Conservation (phyloP, 2,113 vertebrate species). For the Megaleporinus macrocephalus region DNA sequence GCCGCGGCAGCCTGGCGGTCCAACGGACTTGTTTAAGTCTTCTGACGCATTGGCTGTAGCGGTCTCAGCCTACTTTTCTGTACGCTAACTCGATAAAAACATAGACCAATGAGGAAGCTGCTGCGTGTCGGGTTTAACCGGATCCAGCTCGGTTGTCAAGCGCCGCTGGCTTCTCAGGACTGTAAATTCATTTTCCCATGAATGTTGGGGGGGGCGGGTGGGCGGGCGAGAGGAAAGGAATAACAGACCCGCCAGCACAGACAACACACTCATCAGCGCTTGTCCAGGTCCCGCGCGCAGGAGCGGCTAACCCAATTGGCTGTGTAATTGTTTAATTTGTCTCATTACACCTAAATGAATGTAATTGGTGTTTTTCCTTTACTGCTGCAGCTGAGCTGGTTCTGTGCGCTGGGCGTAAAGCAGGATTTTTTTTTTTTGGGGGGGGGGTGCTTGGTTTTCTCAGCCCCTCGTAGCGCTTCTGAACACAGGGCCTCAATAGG, state of each 20-base stretch:
- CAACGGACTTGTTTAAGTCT: constrained; percentile 64
- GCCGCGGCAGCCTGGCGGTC: constrained; percentile 62
- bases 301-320: constrained; percentile 71
- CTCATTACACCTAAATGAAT: constrained; percentile 72
- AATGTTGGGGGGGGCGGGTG: constrained; percentile 17
- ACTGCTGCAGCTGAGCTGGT: constrained; percentile 24
- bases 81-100: constrained; percentile 40
- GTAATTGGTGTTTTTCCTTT: constrained; percentile 71
- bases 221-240: constrained; percentile 15
- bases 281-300: constrained; percentile 60
- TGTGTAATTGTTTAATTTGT: constrained; percentile 80
- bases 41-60: constrained; percentile 56
- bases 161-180: constrained; percentile 35
- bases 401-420: constrained; percentile 31
- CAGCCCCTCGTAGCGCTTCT: neutral
- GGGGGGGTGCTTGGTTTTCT: neutral
- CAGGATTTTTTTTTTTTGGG: neutral
- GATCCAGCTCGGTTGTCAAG: constrained; percentile 39
- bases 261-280: neutral
- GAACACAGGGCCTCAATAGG: no score
- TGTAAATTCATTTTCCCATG: constrained; percentile 39
- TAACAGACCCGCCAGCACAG: constrained; percentile 24
- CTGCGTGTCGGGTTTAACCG: constrained; percentile 27
- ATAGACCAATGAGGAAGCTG: neutral
- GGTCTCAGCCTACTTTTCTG: constrained; percentile 51